Base-by-base conservation (phyloP, 2,797 vertebrate species). In the Phoebastria nigripes region DNA sequence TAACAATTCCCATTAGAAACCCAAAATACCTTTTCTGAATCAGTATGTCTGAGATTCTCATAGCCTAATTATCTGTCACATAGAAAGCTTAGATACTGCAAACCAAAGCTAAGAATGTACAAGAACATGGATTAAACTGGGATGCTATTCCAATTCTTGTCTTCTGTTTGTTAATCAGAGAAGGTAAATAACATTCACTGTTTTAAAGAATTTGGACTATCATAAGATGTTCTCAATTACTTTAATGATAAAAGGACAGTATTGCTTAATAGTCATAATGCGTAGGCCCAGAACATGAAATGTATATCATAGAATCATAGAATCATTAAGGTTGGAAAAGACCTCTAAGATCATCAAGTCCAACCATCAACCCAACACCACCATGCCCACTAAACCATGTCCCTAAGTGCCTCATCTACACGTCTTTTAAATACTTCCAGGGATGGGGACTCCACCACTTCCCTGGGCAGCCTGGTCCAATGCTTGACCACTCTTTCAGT, bases 251-350 rank as follows among this genome's bases (percentile, higher is more conserved):
- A 86, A 82, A 51, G 8, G 5, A 5, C 4, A 41, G 2, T 35
- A 9, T n/a, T 69, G 2, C 2, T 56, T 85, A 65, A 49, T 5
- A 54, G 11, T 67, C 4, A 41, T 3, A 49, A 28, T 20, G 4
- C 0, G 0, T 39, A n/a, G 10, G 11, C 7, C 19, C 16, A 56
- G 44, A 69, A 49, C 4, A n/a, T 14, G 3, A 73, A n/a, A 42
- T 9, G 1, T 21, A 24, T 54, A 14, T 35, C 35, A 35, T 35
- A 35, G 35, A 35, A 35, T 35, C 35, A 35, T 35, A 35, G 35
- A 35, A 35, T 35, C 35, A 35, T 35, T 35, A 35, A 35, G 35
- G 35, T 35, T 35, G 35, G 35, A 35, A 35, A 35, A 35, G 35
- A 35, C 35, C 35, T 35, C 35, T 35, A 35, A 35, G 35, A 35